Percentiles rank a stretch among this genome's conserved stretches.
phyloP scores from a whole-genome alignment of 2,797 vertebrate genomes.

The Enteromius fasciolatus region DNA sequence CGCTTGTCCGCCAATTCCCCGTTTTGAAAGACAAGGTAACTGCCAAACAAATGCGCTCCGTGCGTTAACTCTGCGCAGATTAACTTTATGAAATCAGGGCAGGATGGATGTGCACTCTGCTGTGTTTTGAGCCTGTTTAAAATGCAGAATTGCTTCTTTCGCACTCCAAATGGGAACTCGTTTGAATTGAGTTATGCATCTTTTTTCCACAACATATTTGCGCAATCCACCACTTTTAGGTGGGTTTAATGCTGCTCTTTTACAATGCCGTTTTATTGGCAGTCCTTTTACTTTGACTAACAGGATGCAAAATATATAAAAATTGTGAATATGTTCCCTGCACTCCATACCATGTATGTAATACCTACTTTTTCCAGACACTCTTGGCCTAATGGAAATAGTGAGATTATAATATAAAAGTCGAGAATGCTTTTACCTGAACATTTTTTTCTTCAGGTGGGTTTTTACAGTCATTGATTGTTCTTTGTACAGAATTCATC shows the following conservation, averaged over 20 bases:
- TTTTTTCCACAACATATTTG: slow-evolving; percentile 4
- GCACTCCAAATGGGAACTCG: slow-evolving; percentile 17
- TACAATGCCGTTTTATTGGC: slow-evolving; percentile 16
- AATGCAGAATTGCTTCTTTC: slow-evolving; percentile 48
- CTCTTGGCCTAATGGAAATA: slow-evolving; percentile 10
- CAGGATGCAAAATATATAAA: slow-evolving; percentile 14
- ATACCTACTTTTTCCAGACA: slow-evolving; percentile 3
- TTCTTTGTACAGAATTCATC: slow-evolving; percentile 29
- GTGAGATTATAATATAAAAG: slow-evolving; percentile 14
- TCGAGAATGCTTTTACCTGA: slow-evolving; percentile 24
- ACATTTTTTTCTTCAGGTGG: slow-evolving; percentile 6
- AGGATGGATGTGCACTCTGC: slow-evolving; percentile 55
- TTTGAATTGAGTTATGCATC: slow-evolving; percentile 44
- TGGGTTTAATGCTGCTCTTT: slow-evolving; percentile 33
- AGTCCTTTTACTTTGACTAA: slow-evolving; percentile 15
- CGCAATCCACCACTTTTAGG: slow-evolving; percentile 12
- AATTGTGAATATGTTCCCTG: neutral
- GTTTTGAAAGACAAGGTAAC: slow-evolving; percentile 60
- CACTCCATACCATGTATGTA: slow-evolving; percentile 5
- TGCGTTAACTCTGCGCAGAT: slow-evolving; percentile 68
- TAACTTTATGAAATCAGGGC: slow-evolving; percentile 68
- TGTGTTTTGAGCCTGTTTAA: slow-evolving; percentile 80
- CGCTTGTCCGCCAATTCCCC: slow-evolving; percentile 40
- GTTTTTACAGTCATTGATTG: slow-evolving; percentile 33
- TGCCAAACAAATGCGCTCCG: slow-evolving; percentile 70